Conservation (phyloP, 2,797 vertebrate genomes). For the Eleutherodactylus coqui region DNA sequence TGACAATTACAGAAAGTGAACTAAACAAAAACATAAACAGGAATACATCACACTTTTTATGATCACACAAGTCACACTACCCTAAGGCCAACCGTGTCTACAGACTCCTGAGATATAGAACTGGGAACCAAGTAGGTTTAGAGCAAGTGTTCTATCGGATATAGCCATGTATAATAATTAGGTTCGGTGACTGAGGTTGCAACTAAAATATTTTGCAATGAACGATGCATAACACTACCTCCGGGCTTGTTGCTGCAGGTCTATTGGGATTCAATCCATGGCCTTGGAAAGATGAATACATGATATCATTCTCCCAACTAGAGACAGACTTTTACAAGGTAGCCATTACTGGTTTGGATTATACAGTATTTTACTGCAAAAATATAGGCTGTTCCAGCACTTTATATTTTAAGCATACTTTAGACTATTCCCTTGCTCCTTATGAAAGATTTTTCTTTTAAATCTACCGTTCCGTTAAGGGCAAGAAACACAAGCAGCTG, state of each 20-base stretch:
- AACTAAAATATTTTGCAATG: no score
- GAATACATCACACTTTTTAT: no score
- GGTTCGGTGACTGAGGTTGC: neutral
- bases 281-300: neutral
- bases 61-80: no score
- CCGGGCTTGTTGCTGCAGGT: neutral
- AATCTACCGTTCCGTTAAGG: conserved; percentile 31
- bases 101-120: no score
- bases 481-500: conserved; percentile 38
- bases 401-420: conserved; percentile 16
- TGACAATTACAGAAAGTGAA: no score
- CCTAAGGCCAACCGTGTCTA: no score
- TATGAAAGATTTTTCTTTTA: conserved; percentile 20
- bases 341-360: neutral
- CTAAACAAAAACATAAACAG: no score
- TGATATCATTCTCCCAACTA: neutral
- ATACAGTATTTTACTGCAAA: neutral
- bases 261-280: neutral
- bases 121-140: neutral
- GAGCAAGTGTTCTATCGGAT: neutral
- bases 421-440: conserved; percentile 14
- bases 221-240: neutral
- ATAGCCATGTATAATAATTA: neutral
- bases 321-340: neutral
- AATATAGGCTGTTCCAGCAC: neutral